Evolutionary conservation across 2,888 invertebrate species (phyloP).

Genomic region (Cephus nigrinus): DNA sequence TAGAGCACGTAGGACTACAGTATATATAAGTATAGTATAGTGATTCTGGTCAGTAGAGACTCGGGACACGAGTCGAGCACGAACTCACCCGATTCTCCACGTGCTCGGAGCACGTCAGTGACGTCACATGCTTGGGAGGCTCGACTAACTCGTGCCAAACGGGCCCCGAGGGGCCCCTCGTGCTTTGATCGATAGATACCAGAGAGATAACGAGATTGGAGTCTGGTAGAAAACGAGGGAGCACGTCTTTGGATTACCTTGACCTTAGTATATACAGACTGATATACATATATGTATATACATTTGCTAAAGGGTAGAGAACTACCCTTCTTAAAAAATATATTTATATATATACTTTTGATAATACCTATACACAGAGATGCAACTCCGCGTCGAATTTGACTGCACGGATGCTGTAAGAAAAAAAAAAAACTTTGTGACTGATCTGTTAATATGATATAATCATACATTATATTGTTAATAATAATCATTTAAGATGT

Average conservation of each 20-base stretch:
- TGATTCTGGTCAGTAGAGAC: neutral
- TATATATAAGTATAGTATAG: neutral
- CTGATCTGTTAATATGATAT: too few species aligned
- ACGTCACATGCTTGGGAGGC: neutral
- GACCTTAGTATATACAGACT: neutral
- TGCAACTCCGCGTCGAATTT: too few species aligned
- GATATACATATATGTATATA: too few species aligned
- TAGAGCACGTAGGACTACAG: neutral
- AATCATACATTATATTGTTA: too few species aligned
- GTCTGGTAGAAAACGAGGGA: neutral
- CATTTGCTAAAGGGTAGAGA: too few species aligned
- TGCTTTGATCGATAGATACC: constrained; percentile 6
- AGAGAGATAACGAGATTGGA: constrained; percentile 1
- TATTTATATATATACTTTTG: too few species aligned
- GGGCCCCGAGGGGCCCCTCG: constrained; percentile 5
- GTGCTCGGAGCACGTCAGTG: constrained; percentile 5
- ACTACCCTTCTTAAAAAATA: too few species aligned
- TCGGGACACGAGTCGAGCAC: neutral
- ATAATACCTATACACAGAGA: too few species aligned
- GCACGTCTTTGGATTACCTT: neutral
- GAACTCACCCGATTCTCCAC: constrained; percentile 1
- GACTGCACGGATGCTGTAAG: too few species aligned
- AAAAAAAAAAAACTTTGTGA: too few species aligned
- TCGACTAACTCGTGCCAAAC: constrained; percentile 8
- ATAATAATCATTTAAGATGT: too few species aligned